Percentiles rank a stretch among this genome's conserved stretches.
These are phyloP conservation scores for Beroe ovata DNA, from an alignment of 37 sponge, comb jelly and placozoan genomes.

Conservation along the genomic window DNA sequence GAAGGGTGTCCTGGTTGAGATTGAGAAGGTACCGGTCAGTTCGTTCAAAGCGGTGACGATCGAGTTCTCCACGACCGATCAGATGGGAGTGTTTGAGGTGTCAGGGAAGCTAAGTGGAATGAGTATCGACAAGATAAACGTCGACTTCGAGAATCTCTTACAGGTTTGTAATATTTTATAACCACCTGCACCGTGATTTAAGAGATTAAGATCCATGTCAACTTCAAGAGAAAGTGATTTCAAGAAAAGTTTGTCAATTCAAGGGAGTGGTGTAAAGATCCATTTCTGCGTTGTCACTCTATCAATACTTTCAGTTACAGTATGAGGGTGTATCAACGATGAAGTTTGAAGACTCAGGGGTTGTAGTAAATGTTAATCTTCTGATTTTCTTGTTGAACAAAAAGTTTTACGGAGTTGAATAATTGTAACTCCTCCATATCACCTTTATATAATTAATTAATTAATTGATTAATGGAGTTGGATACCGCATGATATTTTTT, in stretches of 20 bases:
- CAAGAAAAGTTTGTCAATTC: no score
- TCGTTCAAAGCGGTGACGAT: constrained; percentile 90
- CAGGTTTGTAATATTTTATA: no score
- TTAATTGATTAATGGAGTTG: not conserved
- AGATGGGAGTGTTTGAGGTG: constrained; percentile 89
- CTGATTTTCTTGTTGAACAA: constrained; percentile 96
- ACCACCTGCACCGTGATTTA: no score
- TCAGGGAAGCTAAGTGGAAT: constrained; percentile 89
- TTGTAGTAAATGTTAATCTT: constrained; percentile 93
- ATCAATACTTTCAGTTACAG: constrained; percentile 91
- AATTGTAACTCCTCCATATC: not conserved
- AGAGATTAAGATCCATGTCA: no score
- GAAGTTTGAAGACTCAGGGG: constrained; percentile 89
- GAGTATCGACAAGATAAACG: constrained; percentile 87
- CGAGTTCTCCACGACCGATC: constrained; percentile 83
- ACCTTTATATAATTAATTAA: not conserved
- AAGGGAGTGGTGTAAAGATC: no score
- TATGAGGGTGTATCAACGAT: constrained; percentile 95
- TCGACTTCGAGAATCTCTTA: constrained; percentile 75
- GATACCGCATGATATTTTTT: not conserved
- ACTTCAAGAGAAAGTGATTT: no score
- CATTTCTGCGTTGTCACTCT: not conserved
- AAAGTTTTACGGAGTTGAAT: constrained; percentile 92
- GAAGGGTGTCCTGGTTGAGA: constrained; percentile 92
- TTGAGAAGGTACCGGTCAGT: constrained; percentile 83